Conservation (phyloP, 2,797 vertebrate species). For the Lithobates sylvaticus region DNA sequence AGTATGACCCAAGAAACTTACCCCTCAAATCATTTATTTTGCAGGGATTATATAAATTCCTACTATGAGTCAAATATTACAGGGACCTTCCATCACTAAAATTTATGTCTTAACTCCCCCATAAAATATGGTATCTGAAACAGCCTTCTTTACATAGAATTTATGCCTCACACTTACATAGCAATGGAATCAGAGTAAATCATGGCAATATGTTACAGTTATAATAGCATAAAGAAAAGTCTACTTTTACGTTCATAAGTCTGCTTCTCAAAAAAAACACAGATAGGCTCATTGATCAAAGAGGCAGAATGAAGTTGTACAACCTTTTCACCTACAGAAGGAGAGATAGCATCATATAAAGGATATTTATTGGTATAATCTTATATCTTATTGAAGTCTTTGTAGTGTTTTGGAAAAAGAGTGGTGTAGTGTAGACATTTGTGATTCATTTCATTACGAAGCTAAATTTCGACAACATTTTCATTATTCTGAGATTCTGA, state of each 20-base stretch:
- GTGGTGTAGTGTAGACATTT: no score
- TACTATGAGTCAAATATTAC: conserved; percentile 29
- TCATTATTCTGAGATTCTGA: no score
- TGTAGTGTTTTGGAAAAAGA: neutral
- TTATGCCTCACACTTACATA: conserved; percentile 22
- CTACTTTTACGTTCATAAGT: neutral
- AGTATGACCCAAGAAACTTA: conserved; percentile 25
- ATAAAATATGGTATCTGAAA: conserved; percentile 31
- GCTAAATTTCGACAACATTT: no score
- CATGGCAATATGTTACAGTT: conserved; percentile 1
- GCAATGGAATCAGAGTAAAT: conserved; percentile 39
- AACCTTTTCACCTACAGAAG: neutral
- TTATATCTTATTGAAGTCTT: neutral
- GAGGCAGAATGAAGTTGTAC: neutral
- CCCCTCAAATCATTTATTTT: conserved; percentile 36
- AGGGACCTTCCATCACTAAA: conserved; percentile 30
- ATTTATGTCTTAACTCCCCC: conserved; percentile 9
- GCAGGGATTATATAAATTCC: conserved; percentile 37
- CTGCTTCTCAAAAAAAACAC: neutral
- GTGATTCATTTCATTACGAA: no score
- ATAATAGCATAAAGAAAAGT: neutral
- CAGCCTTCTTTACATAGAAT: conserved; percentile 13
- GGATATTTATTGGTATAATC: no score
- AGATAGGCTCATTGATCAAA: conserved; percentile 10
- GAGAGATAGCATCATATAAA: neutral